Evolutionary conservation across 35 echinoderm and acorn worm species (phyloP), one percentile per base, ranked within the genome.

Genomic region (Heliocidaris tuberculata): DNA sequence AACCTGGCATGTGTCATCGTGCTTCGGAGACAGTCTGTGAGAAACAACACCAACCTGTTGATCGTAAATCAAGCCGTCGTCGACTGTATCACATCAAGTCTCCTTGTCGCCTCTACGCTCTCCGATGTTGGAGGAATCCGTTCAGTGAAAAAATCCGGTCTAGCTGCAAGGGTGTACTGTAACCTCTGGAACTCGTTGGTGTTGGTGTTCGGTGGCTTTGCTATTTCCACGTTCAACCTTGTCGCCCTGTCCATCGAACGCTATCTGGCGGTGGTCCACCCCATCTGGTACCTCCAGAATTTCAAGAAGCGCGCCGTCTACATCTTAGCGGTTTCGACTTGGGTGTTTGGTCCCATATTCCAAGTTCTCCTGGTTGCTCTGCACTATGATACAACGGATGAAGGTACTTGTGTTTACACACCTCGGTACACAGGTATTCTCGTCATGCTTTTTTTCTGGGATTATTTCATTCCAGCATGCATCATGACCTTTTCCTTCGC

Each of bases 231-330:
- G 0, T 95, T 96, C 94, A 98, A 98, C 50, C 86, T 98, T 27
- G 92, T 90, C 30, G 97, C 93, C 29, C 93, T 98, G 47, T 97
- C 97, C 9, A 48, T 98, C 59, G 97, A 98, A 87, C 31, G 97
- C 16, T 98, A 97, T 48, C 61, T 97, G 7, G 96, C 96, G 2
- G 97, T 96, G 32, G 31, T 98, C 29, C 95, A 97, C 90, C 96
- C 97, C 24, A 52, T 97, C 10, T 96, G 65, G 17, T 97, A 98
- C 86, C 49, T 71, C 10, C 42, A 49, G 31, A 65, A 95, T 49
- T 98, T 97, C 86, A 92, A 70, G 6, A 60, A 88, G 42, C 60
- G 50, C 2, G 87, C 27, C 27, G 49, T 94, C 12, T 21, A 71
- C 21, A 47, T 94, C 2, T 24, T 98, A 9, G 86, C 87, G 3